Evolutionary conservation across 1,140 invertebrate species (phyloP), one percentile per base, ranked within the genome.

Genomic region (Brachionus koreanus): DNA sequence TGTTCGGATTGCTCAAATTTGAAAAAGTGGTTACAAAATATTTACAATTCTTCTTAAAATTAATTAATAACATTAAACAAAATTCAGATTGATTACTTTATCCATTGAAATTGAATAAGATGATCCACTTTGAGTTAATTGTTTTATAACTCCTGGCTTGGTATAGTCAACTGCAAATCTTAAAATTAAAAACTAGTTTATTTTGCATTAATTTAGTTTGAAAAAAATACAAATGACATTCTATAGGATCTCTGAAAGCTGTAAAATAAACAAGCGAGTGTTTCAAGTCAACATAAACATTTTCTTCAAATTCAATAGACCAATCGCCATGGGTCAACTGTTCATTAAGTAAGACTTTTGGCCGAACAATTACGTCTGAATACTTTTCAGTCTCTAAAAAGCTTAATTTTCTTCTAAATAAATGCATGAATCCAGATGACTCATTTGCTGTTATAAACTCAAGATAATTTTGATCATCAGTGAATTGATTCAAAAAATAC

Each of bases 371-470:
- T 42, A 25, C 33, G 1, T 57, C 29, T 23, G 49, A 65, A 25
- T 29, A 42, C 13, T 79, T 19, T n/a, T 33, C 49, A 5, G 57
- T 5, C 1, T 79, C 76, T 57, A 39, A 23, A 29, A 23, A 16
- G 23, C 43, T 35, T 19, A 74, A 23, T 74, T 74, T 74, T 25
- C 16, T 3, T 5, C 43, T 33, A 25, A 97, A 97, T 29, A 98
- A 89, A 88, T 98, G 96, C 61, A 95, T 89, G 86, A 91, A 96
- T n/a, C 95, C 95, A 0, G 93, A 93, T 86, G 95, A 93, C 88
- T 98, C 95, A 63, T 93, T 95, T 0, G 93, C 93, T 94, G 94
- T 97, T 52, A 98, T 91, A 87, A 96, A 97, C 83, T 91, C 91
- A 9, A 93, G 87, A 84, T 90, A 87, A 25, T 86, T 83, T 37